Percentiles rank a stretch among this genome's conserved stretches.
These are phyloP conservation scores for Lasius platythorax DNA, from an alignment of 2,888 invertebrate genomes.

Conservation along the genomic window DNA sequence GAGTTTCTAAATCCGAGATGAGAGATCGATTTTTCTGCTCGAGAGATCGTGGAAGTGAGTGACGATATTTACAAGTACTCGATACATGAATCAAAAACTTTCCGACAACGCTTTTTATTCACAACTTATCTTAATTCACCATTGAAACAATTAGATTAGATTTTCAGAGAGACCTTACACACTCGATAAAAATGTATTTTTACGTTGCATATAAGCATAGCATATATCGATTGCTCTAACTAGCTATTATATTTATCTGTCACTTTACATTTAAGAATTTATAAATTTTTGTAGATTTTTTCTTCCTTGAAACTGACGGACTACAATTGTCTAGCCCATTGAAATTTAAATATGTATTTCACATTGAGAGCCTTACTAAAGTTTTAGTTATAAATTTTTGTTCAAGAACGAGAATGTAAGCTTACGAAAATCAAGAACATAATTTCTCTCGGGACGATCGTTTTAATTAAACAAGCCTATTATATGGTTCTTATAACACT, in stretches of 20 bases:
- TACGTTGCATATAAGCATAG: neutral
- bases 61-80: neutral
- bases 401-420: neutral
- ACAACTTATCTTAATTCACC: neutral
- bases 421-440: neutral
- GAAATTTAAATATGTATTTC: too few species aligned
- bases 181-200: neutral
- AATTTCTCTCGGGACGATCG: neutral
- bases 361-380: too few species aligned
- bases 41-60: conserved; percentile 20
- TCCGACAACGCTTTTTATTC: neutral
- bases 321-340: too few species aligned
- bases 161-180: neutral
- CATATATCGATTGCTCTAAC: neutral
- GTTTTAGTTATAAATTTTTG: neutral
- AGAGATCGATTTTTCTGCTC: conserved; percentile 32
- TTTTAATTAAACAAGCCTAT: neutral
- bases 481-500: neutral
- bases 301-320: too few species aligned
- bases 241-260: neutral
- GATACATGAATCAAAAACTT: neutral
- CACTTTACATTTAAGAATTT: neutral
- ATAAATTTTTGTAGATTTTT: too few species aligned
- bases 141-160: neutral
- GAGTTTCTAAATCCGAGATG: conserved; percentile 41